A percentile compares a stretch with the other conserved stretches of the same genome.
Conservation (phyloP, 2,888 invertebrate species). For the Leptarthrus brevirostris region DNA sequence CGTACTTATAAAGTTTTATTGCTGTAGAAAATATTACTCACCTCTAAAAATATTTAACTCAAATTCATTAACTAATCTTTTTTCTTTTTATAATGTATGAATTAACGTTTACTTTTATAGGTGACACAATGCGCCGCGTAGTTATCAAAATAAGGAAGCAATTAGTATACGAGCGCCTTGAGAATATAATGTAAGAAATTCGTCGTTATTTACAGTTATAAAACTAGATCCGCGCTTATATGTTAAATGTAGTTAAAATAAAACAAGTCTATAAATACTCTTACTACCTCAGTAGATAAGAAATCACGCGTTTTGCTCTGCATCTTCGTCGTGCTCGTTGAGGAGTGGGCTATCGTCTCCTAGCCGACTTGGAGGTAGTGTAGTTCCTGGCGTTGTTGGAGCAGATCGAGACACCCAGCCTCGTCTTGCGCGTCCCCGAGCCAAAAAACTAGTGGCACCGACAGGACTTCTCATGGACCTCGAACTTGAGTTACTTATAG, state of each 20-base stretch:
- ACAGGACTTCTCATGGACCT: constrained; percentile 63
- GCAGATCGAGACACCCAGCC: constrained; percentile 81
- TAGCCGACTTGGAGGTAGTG: constrained; percentile 73
- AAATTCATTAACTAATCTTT: background rate
- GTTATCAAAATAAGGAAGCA: constrained; percentile 14
- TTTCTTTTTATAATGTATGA: background rate
- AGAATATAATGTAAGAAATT: constrained; percentile 38
- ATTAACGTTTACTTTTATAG: background rate
- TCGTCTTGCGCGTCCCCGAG: constrained; percentile 67
- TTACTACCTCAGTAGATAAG: constrained; percentile 4
- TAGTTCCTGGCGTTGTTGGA: constrained; percentile 80
- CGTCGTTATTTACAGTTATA: constrained; percentile 45
- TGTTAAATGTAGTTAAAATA: constrained; percentile 7
- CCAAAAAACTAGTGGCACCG: constrained; percentile 62
- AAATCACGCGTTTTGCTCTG: constrained; percentile 56
- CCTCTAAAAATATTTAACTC: background rate
- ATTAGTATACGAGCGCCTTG: constrained; percentile 31
- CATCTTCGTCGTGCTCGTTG: constrained; percentile 70
- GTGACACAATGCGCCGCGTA: background rate
- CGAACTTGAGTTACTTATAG: constrained; percentile 66
- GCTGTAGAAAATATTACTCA: background rate
- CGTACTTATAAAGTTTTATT: background rate
- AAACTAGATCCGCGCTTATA: constrained; percentile 46
- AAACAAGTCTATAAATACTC: constrained; percentile 2
- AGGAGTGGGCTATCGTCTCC: constrained; percentile 75